A percentile compares a stretch with the other conserved stretches of the same genome.
These are phyloP conservation scores for Drosophila kanekoi DNA, from an alignment of 2,888 invertebrate genomes.

Conservation along the genomic window DNA sequence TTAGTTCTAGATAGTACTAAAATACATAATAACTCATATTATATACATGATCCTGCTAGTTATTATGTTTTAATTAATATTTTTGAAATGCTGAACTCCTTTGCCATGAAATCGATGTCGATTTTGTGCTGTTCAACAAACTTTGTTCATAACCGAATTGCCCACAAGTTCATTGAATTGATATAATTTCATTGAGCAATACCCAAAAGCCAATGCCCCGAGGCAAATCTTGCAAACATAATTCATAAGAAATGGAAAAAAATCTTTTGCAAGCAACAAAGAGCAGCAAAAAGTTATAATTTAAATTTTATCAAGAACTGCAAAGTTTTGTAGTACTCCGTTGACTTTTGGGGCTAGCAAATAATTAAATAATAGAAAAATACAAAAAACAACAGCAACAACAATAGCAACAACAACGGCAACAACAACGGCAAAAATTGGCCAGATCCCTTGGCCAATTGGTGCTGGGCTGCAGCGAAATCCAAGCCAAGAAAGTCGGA, in stretches of 20 bases:
- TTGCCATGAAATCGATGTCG: too few relatives aligned
- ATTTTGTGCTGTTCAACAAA: too few relatives aligned
- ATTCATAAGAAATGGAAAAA: constrained; percentile 11
- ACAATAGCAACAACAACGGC: neutral
- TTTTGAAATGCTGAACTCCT: too few relatives aligned
- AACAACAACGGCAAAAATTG: neutral
- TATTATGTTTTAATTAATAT: too few relatives aligned
- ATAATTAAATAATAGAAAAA: constrained; percentile 65
- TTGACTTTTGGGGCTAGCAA: constrained; percentile 55
- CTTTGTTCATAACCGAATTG: too few relatives aligned
- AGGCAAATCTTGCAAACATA: constrained; percentile 6
- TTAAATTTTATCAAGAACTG: constrained; percentile 60
- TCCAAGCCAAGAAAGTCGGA: constrained; percentile 30
- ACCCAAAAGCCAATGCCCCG: too few relatives aligned
- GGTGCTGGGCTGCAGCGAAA: constrained; percentile 18
- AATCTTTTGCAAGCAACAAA: constrained; percentile 13
- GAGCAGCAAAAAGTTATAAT: constrained; percentile 63
- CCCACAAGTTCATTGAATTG: too few relatives aligned
- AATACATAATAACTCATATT: too few relatives aligned
- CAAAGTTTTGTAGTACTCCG: constrained; percentile 53
- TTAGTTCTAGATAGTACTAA: too few relatives aligned
- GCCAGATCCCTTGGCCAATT: constrained; percentile 5
- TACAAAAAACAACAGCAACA: neutral
- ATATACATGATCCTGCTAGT: too few relatives aligned
- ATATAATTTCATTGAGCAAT: too few relatives aligned